Percentiles rank a stretch among this genome's conserved stretches.
These are phyloP conservation scores for Luehdorfia chinensis DNA, from an alignment of 1,140 invertebrate genomes.

Conservation along the genomic window DNA sequence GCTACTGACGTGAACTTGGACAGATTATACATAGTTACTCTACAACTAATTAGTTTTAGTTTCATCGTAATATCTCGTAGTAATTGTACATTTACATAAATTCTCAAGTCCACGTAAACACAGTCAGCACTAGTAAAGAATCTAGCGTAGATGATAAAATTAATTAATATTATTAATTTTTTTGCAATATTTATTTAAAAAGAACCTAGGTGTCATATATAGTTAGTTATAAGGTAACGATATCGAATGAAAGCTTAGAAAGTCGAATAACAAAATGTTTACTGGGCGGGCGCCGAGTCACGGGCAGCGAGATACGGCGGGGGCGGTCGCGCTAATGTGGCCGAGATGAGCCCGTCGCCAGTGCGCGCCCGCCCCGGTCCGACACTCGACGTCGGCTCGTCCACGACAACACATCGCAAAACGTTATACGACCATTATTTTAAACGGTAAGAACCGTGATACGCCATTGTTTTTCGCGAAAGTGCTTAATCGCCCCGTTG, in stretches of 20 bases:
- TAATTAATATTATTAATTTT: too few relatives aligned
- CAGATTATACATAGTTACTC: too few relatives aligned
- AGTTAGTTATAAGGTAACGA: not conserved
- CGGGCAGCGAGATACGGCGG: constrained; percentile 26
- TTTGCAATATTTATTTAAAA: too few relatives aligned
- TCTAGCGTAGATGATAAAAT: too few relatives aligned
- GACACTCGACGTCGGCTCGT: constrained; percentile 76
- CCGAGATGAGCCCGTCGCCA: constrained; percentile 37
- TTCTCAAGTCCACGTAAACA: too few relatives aligned
- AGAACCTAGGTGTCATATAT: too few relatives aligned
- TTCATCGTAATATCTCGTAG: too few relatives aligned
- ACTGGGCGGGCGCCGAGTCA: constrained; percentile 34
- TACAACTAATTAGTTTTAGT: too few relatives aligned
- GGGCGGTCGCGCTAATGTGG: constrained; percentile 32
- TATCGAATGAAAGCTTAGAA: not conserved
- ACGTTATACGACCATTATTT: constrained; percentile 65
- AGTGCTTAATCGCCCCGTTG: constrained; percentile 32
- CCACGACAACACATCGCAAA: constrained; percentile 63
- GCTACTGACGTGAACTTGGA: too few relatives aligned
- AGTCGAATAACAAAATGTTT: constrained; percentile 39
- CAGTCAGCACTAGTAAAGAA: too few relatives aligned
- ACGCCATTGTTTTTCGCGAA: constrained; percentile 26
- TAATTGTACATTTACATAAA: too few relatives aligned
- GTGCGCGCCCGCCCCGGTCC: constrained; percentile 71
- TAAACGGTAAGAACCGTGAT: constrained; percentile 71